A percentile compares a stretch with the other conserved stretches of the same genome.
Conservation (phyloP, 2,113 vertebrate species). For the Hystrix cristata region DNA sequence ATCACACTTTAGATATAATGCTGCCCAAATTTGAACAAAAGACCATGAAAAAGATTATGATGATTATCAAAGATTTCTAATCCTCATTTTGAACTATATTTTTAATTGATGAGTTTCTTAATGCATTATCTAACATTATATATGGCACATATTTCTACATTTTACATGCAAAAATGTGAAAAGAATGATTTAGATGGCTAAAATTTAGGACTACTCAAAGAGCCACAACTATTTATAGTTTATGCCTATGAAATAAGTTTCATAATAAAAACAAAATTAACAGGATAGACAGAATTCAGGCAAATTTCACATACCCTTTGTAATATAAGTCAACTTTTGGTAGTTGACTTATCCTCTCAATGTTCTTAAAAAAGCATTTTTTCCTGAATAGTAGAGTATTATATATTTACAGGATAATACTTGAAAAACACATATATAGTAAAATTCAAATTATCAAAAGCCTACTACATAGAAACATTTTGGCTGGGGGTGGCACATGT, state of each 20-base stretch:
- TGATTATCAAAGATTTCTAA: constrained; percentile 9
- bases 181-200: constrained; percentile 21
- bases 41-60: constrained; percentile 17
- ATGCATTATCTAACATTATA: constrained; percentile 45
- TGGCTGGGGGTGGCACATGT: not conserved
- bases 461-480: not conserved
- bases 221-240: constrained; percentile 41
- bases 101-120: constrained; percentile 3
- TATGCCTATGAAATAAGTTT: constrained; percentile 55
- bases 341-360: constrained; percentile 32
- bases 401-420: not conserved
- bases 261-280: constrained; percentile 52
- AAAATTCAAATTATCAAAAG: constrained; percentile 61
- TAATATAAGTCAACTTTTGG: constrained; percentile 17
- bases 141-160: not conserved
- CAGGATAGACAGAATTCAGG: constrained; percentile 47
- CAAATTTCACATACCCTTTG: not conserved
- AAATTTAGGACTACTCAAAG: constrained; percentile 36
- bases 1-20: not conserved
- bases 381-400: not conserved
- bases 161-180: constrained; percentile 49
- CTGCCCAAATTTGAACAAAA: constrained; percentile 45
- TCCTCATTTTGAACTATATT: not conserved
- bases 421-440: constrained; percentile 10
- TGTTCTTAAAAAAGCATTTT: constrained; percentile 49